Percentiles rank a stretch among this genome's conserved stretches.
phyloP scores from a whole-genome alignment of 1,140 invertebrate genomes.

The Zelostemma sp. region DNA sequence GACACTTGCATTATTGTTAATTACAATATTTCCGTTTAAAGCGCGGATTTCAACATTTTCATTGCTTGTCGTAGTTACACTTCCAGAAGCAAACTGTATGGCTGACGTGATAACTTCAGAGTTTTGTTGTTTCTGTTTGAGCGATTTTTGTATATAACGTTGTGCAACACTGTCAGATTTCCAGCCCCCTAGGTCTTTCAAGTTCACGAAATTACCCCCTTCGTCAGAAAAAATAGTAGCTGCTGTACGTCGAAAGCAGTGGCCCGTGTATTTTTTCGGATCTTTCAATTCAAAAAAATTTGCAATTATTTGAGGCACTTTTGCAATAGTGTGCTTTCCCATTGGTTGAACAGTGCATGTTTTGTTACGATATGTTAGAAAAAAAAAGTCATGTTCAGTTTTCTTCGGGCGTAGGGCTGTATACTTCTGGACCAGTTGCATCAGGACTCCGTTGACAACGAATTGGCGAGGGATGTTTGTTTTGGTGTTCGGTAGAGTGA shows the following conservation, averaged over 20 bases:
- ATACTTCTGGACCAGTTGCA: conserved; percentile 12
- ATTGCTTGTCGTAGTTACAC: too few species aligned
- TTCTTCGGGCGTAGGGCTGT: conserved; percentile 8
- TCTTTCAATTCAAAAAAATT: conserved; percentile 22
- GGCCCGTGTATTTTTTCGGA: conserved; percentile 18
- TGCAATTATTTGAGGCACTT: conserved; percentile 20
- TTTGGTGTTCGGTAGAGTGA: neutral
- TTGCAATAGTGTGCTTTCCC: conserved; percentile 21
- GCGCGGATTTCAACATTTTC: too few species aligned
- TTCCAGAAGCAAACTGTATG: too few species aligned
- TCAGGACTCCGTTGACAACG: too few species aligned
- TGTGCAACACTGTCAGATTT: too few species aligned
- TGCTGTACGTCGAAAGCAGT: conserved; percentile 18
- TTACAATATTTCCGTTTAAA: too few species aligned
- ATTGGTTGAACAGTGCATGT: conserved; percentile 24
- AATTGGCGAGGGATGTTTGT: too few species aligned
- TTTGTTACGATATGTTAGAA: conserved; percentile 19
- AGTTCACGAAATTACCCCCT: conserved; percentile 6
- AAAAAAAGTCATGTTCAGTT: conserved; percentile 13
- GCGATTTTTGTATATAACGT: too few species aligned
- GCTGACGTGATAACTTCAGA: too few species aligned
- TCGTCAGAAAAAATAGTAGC: conserved; percentile 14
- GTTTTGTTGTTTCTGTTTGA: too few species aligned
- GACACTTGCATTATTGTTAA: too few species aligned
- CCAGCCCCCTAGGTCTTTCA: conserved; percentile 19